These are phyloP conservation scores for Ctena decussata DNA, from an alignment of 2,888 invertebrate species.

Conservation along the genomic window DNA sequence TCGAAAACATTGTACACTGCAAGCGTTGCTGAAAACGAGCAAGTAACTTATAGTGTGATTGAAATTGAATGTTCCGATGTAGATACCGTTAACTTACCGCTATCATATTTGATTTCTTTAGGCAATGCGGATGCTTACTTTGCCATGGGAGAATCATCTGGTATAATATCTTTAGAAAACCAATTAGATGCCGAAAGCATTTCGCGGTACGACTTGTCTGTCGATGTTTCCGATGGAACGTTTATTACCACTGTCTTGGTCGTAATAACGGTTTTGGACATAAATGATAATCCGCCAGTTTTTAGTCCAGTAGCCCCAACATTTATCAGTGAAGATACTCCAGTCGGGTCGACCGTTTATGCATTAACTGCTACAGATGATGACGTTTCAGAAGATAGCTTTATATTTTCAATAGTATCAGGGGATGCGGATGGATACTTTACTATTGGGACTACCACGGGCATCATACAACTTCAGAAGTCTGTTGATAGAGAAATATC, in stretches of 20 bases:
- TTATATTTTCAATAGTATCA: constrained; percentile 69
- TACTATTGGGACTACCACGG: constrained; percentile 68
- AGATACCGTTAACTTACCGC: constrained; percentile 64
- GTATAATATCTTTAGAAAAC: constrained; percentile 58
- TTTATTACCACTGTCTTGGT: constrained; percentile 26
- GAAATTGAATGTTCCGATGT: constrained; percentile 70
- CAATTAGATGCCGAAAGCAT: constrained; percentile 73
- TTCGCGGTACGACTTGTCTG: constrained; percentile 61
- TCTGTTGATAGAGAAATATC: constrained; percentile 70
- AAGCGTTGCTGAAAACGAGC: constrained; percentile 68
- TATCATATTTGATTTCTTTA: constrained; percentile 61
- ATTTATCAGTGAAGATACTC: constrained; percentile 62
- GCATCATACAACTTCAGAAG: constrained; percentile 64
- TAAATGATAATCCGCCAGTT: constrained; percentile 73
- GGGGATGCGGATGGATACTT: constrained; percentile 72
- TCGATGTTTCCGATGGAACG: constrained; percentile 87
- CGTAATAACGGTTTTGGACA: constrained; percentile 64
- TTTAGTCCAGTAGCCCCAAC: constrained; percentile 52
- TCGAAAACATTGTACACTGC: constrained; percentile 50
- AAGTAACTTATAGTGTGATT: constrained; percentile 53
- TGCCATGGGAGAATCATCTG: constrained; percentile 52
- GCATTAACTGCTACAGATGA: constrained; percentile 71
- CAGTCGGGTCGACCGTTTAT: constrained; percentile 48
- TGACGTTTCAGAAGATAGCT: constrained; percentile 69
- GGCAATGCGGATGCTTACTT: constrained; percentile 65